Evolutionary conservation across 2,888 invertebrate species (phyloP).

Genomic region (Calliphora vomitoria): DNA sequence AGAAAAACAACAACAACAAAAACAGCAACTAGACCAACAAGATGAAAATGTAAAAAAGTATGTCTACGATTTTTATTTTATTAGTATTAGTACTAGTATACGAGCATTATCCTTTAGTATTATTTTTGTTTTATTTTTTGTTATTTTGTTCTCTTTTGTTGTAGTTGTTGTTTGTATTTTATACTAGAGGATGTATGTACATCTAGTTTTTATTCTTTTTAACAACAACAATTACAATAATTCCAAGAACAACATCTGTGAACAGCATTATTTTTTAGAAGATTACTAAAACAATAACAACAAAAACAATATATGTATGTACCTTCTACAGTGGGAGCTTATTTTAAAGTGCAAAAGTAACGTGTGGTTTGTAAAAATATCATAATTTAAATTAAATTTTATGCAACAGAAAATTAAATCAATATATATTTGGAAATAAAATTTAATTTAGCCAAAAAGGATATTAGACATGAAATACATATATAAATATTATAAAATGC

Average conservation of each 20-base stretch:
- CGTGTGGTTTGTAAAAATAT: background rate
- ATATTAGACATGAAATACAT: too few species aligned
- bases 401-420: background rate
- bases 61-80: conserved; percentile 63
- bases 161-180: background rate
- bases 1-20: conserved; percentile 11
- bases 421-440: background rate
- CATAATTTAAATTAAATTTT: background rate
- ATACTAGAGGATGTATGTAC: background rate
- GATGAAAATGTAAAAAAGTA: conserved; percentile 6
- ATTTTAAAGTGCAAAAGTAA: background rate
- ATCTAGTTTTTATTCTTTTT: background rate
- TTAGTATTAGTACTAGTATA: conserved; percentile 24
- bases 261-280: conserved; percentile 2
- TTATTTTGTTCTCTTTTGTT: background rate
- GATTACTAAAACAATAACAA: background rate
- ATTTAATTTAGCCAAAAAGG: background rate
- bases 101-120: conserved; percentile 47
- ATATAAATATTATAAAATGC: too few species aligned
- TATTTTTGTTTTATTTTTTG: conserved; percentile 29
- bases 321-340: conserved; percentile 8
- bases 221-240: conserved; percentile 41
- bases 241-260: conserved; percentile 43
- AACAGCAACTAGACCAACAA: background rate
- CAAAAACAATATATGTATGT: too few species aligned